Evolutionary conservation across 2,113 vertebrate species (phyloP).

Genomic region (Phalacrocorax brasilianus): DNA sequence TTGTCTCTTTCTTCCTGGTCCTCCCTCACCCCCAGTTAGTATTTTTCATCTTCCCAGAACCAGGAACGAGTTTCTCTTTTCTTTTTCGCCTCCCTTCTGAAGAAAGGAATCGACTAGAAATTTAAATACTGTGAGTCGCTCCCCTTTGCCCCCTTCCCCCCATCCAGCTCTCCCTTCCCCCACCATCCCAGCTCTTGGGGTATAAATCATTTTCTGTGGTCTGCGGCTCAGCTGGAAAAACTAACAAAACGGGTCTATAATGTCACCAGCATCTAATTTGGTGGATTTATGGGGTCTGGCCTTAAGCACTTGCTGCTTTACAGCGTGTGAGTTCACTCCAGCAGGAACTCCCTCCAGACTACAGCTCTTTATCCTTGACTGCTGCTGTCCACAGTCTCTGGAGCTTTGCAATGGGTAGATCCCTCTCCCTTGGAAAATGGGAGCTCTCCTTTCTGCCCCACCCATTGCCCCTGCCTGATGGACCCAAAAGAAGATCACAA

Average conservation of each 20-base stretch:
- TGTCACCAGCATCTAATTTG: conserved; percentile 59
- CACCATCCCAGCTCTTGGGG: neutral
- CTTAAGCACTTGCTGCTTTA: conserved; percentile 42
- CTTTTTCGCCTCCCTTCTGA: neutral
- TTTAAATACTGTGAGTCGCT: neutral
- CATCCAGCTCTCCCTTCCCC: neutral
- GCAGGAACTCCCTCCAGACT: neutral
- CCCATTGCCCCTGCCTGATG: neutral
- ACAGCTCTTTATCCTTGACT: neutral
- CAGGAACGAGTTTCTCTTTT: neutral
- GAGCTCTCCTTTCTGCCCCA: neutral
- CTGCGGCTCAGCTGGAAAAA: conserved; percentile 62
- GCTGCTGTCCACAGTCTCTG: neutral
- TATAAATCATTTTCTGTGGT: conserved; percentile 44
- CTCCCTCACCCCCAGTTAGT: rapidly evolving
- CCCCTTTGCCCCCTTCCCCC: neutral
- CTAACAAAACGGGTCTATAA: conserved; percentile 26
- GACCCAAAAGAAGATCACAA: neutral
- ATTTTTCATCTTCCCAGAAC: neutral
- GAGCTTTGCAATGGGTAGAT: neutral
- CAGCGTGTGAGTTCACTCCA: neutral
- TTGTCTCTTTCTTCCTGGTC: neutral
- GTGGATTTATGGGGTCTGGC: conserved; percentile 57
- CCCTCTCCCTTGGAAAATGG: neutral
- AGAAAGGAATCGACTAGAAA: neutral